Percentiles rank a stretch among this genome's conserved stretches.
Conservation (phyloP, 2,888 invertebrate species). For the Argynnis bischoffii region DNA sequence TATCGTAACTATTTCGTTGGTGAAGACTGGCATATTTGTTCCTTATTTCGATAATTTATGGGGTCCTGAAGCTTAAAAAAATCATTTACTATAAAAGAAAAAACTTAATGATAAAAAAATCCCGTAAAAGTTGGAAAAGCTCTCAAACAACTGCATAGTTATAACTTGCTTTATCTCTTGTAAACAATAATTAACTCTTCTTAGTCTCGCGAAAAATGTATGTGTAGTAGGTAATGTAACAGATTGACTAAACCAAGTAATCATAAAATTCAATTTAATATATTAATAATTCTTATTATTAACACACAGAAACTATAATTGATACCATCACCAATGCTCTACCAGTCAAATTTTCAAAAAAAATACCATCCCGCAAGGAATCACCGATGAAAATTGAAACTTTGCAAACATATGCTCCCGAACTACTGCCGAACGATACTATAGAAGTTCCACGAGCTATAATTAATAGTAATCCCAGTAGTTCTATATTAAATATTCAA, state of each 20-base stretch:
- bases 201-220: too few species aligned
- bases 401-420: slow-evolving; percentile 61
- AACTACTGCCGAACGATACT: slow-evolving; percentile 58
- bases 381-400: slow-evolving; percentile 62
- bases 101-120: too few species aligned
- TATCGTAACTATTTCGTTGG: too few species aligned
- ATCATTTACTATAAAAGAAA: too few species aligned
- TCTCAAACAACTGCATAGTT: too few species aligned
- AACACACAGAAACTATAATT: slow-evolving; percentile 61
- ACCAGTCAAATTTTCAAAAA: slow-evolving; percentile 60
- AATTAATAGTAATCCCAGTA: slow-evolving; percentile 33
- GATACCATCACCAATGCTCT: slow-evolving; percentile 68
- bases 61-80: too few species aligned
- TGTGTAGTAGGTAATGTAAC: too few species aligned
- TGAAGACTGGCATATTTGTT: too few species aligned
- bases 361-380: slow-evolving; percentile 52
- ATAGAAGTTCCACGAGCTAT: slow-evolving; percentile 46
- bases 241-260: slow-evolving; percentile 1
- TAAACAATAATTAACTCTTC: too few species aligned
- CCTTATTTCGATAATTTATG: too few species aligned
- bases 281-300: background rate
- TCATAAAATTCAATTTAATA: background rate
- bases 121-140: too few species aligned
- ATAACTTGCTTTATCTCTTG: too few species aligned
- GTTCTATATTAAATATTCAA: slow-evolving; percentile 40